These are phyloP conservation scores for Meteorus cinctellus DNA, from an alignment of 2,888 invertebrate species.

Conservation along the genomic window DNA sequence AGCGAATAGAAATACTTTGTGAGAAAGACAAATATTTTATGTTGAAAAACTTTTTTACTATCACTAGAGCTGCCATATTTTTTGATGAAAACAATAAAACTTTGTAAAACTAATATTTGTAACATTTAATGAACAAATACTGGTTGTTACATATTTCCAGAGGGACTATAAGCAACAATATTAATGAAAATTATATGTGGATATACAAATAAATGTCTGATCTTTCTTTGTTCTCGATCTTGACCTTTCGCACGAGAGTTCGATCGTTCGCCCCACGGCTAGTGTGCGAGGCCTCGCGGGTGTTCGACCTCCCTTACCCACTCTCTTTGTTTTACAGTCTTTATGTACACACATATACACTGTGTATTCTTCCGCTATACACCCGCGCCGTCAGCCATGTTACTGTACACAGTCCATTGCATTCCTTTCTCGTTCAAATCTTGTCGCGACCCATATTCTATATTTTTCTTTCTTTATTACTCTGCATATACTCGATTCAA, in stretches of 20 bases:
- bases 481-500: too few species aligned
- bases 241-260: slow-evolving; percentile 55
- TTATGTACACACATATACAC: slow-evolving; percentile 2
- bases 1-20: too few species aligned
- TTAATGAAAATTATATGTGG: background rate
- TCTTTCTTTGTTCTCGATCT: slow-evolving; percentile 55
- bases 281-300: slow-evolving; percentile 21
- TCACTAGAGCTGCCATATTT: too few species aligned
- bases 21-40: too few species aligned
- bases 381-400: slow-evolving; percentile 9
- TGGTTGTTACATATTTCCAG: too few species aligned
- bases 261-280: slow-evolving; percentile 42
- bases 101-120: too few species aligned
- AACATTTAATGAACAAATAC: too few species aligned
- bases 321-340: slow-evolving; percentile 9
- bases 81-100: too few species aligned
- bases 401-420: slow-evolving; percentile 29
- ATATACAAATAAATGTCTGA: slow-evolving; percentile 12
- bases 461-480: slow-evolving; percentile 11
- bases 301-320: slow-evolving; percentile 33
- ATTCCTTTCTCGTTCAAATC: slow-evolving; percentile 33
- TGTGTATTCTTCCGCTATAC: slow-evolving; percentile 5
- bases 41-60: too few species aligned
- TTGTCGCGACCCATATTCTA: slow-evolving; percentile 31
- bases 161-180: background rate